Base-by-base conservation (phyloP, 1,140 invertebrate genomes). In the Heliconius hermathena region DNA sequence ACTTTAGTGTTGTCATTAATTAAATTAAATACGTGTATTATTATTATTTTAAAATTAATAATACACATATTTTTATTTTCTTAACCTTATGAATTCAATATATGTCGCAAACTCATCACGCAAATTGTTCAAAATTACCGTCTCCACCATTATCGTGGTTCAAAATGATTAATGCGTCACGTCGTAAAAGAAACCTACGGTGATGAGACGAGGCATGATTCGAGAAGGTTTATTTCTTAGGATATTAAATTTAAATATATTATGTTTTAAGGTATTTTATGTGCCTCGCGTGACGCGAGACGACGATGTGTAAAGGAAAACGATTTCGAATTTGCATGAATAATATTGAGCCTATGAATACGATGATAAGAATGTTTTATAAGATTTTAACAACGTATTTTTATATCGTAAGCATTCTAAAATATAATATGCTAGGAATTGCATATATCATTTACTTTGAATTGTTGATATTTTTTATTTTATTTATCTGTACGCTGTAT, bases 281-380 rank as follows among this genome's bases (percentile, higher is more conserved):
- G 60, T 66, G 26, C 60, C 60, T 66, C 3, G 60, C 13, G 60
- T 66, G 57, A 66, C 22, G 57, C 57, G 22, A 29, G 60, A 66
- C 60, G 60, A 66, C 22, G 60, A 66, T 29, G 60, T 66, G 60
- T 57, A 66, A 66, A 66, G 60, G 60, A 66, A 66, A 66, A 66
- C 22, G 60, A 66, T 66, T 66, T 66, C 0, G 11, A 66, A 66
- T 66, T 66, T 66, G 22, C 60, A 66, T 66, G 11, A 8, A 26
- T 66, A 66, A 66, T 26, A n/a, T 66, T 26, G 29, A 29, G 60
- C 60, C 22, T 29, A 8, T 29, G n/a, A 66, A 66, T 66, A 66
- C 16, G 22, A 13, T 26, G 22, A 66, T 66, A 66, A 66, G 9
- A 26, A 29, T 66, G 13, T 26, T 66, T 66, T 29, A 60, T 60